phyloP scores from a whole-genome alignment of 1,140 invertebrate genomes.

The Rhopalosiphum padi region DNA sequence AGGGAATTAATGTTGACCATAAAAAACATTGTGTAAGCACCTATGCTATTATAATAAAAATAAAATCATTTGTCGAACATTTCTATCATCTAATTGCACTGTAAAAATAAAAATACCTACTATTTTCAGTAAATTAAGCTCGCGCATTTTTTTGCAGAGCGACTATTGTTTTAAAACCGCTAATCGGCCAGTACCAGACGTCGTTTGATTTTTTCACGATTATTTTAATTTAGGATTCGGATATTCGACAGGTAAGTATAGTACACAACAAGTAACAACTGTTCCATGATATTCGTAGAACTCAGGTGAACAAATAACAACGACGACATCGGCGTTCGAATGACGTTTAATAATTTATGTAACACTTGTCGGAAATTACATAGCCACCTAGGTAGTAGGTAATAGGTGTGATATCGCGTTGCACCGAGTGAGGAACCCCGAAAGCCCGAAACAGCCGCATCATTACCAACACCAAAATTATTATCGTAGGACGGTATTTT shows the following conservation, averaged over 20 bases:
- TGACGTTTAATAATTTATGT: slow-evolving; percentile 6
- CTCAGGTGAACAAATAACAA: not conserved
- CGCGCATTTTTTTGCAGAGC: not conserved
- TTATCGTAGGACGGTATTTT: slow-evolving; percentile 35
- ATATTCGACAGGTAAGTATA: not conserved
- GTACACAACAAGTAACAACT: not conserved
- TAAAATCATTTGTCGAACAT: not conserved
- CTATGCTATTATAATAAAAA: not conserved
- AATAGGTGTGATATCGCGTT: not conserved
- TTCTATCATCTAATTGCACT: not conserved
- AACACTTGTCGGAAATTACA: slow-evolving; percentile 13
- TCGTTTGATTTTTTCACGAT: not conserved
- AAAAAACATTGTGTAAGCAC: not conserved
- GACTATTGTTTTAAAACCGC: not conserved
- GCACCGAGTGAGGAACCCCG: not conserved
- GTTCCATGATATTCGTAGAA: not conserved
- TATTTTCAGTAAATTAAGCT: not conserved
- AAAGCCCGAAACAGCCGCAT: not conserved
- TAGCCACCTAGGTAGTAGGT: not conserved
- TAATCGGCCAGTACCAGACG: too few relatives aligned
- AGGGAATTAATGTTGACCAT: not conserved
- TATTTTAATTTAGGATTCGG: not conserved
- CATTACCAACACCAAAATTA: slow-evolving; percentile 17
- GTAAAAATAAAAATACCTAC: not conserved
- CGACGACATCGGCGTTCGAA: not conserved